phyloP scores from a whole-genome alignment of 2,797 vertebrate genomes.

The Aphelocoma californica region DNA sequence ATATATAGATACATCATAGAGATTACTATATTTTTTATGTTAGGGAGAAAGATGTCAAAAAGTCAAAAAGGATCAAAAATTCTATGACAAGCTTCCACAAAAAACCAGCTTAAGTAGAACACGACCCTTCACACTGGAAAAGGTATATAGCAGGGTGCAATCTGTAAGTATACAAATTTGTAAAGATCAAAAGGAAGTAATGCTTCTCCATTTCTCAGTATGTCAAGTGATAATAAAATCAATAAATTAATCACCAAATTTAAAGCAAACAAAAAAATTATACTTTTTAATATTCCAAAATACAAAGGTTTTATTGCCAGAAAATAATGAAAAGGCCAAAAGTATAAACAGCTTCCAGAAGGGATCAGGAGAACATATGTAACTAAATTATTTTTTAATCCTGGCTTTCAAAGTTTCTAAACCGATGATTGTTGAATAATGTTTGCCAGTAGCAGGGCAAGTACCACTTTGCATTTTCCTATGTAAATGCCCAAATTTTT shows the following conservation, averaged over 20 bases:
- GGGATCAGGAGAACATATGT: not conserved
- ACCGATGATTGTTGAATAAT: not conserved
- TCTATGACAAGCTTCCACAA: not conserved
- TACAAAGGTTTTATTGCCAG: not conserved
- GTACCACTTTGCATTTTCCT: not conserved
- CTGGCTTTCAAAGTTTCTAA: not conserved
- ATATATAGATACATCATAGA: not conserved
- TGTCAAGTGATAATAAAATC: not conserved
- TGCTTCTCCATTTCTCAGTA: not conserved
- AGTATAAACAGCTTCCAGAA: not conserved
- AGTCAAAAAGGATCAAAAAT: not conserved
- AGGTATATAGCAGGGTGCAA: rapidly evolving
- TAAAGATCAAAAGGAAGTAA: not conserved
- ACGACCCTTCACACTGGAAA: not conserved
- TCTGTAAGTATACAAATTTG: not conserved
- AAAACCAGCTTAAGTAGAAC: not conserved
- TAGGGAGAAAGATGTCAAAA: not conserved
- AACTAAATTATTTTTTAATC: not conserved
- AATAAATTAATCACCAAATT: not conserved
- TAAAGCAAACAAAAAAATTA: rapidly evolving
- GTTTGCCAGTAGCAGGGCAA: not conserved
- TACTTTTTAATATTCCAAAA: not conserved
- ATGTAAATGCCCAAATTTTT: not conserved
- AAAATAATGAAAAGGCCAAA: not conserved
- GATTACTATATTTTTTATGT: not conserved